phyloP scores from a whole-genome alignment of 2,797 vertebrate species.

The Macroramphosus scolopax region DNA sequence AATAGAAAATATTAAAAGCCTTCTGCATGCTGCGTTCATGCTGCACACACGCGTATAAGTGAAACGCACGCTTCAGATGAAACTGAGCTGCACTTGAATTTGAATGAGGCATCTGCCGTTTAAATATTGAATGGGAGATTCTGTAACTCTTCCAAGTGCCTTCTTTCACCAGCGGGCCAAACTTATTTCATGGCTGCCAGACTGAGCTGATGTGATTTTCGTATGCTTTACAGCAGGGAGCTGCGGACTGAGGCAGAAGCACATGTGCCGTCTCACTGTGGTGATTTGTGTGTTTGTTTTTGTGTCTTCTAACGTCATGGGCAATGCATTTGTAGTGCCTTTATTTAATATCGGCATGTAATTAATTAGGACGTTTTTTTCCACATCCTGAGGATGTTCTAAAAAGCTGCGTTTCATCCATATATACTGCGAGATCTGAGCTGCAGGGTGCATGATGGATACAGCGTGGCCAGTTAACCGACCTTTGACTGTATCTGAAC shows the following conservation, averaged over 20 bases:
- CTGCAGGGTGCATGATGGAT: no score
- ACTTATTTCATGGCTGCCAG: constrained; percentile 28
- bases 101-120: constrained; percentile 32
- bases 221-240: no score
- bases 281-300: constrained; percentile 3
- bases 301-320: neutral
- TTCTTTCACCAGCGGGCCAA: constrained; percentile 10
- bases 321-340: no score
- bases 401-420: no score
- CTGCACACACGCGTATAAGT: neutral
- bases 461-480: no score
- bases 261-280: neutral
- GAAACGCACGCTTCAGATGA: constrained; percentile 15
- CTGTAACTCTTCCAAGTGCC: constrained; percentile 7
- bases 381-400: no score
- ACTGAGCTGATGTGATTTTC: constrained; percentile 23
- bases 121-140: constrained; percentile 26
- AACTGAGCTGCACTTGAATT: constrained; percentile 30
- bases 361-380: no score
- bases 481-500: no score
- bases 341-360: no score
- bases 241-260: neutral
- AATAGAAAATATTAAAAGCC: neutral
- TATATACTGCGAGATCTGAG: no score
- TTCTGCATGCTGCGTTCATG: neutral